Evolutionary conservation across 2,888 invertebrate species (phyloP), one percentile per base, ranked within the genome.

Genomic region (Drosophila subsilvestris): DNA sequence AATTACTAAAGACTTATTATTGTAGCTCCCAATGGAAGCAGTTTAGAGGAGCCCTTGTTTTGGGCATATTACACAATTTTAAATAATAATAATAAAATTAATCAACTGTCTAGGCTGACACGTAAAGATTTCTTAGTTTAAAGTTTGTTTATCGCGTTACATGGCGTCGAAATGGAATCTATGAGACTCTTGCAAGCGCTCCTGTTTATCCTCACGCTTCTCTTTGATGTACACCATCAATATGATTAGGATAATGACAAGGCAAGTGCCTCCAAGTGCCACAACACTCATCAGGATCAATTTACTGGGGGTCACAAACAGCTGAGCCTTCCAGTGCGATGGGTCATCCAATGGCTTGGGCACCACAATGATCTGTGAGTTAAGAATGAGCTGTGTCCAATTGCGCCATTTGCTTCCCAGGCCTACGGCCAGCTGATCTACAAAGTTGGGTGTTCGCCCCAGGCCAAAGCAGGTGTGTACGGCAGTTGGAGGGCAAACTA

Each of bases 361-460:
- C 69, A 99, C 97, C 1, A 99, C 96, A 42, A 99, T 97, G 92
- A 99, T 96, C 92, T 99, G 99, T 0, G 99, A 98, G 90, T 99
- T 99, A 0, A 99, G 99, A 90, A 99, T 99, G 58, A 98, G 95
- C 91, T 98, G 98, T 0, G 96, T 95, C 97, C 97, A 98, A 65
- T 94, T 95, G 77, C 95, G 95, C 0, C 93, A 94, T 85, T 93
- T 93, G 63, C 94, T 94, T n/a, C 94, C 95, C 54, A 96, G 92
- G 9, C 97, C 97, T 2, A 98, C 97, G 61, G 94, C 95, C 42
- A 99, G 93, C 12, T 94, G 95, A 89, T 99, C 99, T 0, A 99
- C 97, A 93, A 99, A 99, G 93, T 99, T 99, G 1, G 99, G 99
- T 43, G 98, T 98, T 67, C 98, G 95, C 3, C 99, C 99, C n/a